Evolutionary conservation across 2,888 invertebrate species (phyloP).

Genomic region (Exephanes ischioxanthus): DNA sequence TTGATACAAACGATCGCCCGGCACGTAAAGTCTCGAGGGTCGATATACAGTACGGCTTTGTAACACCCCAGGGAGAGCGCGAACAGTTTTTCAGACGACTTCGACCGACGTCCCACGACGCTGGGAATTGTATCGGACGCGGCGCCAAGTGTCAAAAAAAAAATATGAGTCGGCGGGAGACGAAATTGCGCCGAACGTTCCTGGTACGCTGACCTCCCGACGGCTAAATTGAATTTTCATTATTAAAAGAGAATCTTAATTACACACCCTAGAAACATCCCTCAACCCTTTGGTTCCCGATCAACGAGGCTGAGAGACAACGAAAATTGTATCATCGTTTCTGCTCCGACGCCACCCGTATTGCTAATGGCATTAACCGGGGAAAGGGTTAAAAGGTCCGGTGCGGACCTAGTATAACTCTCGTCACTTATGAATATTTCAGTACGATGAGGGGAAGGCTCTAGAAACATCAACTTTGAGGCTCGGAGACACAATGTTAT

Average conservation of each 20-base stretch:
- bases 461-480: slow-evolving; percentile 4
- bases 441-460: not conserved
- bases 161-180: slow-evolving; percentile 29
- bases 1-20: slow-evolving; percentile 78
- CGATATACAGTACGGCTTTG: slow-evolving; percentile 60
- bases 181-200: slow-evolving; percentile 8
- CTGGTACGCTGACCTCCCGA: not conserved
- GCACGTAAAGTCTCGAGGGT: slow-evolving; percentile 65
- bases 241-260: slow-evolving; percentile 55
- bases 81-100: slow-evolving; percentile 56
- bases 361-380: slow-evolving; percentile 52
- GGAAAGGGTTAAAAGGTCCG: slow-evolving; percentile 61
- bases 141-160: not conserved
- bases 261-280: slow-evolving; percentile 19
- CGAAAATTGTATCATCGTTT: slow-evolving; percentile 50
- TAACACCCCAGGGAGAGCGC: slow-evolving; percentile 61
- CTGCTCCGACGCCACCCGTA: slow-evolving; percentile 6
- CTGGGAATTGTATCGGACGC: slow-evolving; percentile 25
- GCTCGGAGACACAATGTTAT: not conserved
- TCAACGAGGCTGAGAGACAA: not conserved
- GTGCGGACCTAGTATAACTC: slow-evolving; percentile 23
- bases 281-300: slow-evolving; percentile 37
- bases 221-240: slow-evolving; percentile 28
- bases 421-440: slow-evolving; percentile 54
- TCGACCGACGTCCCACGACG: slow-evolving; percentile 2